Conservation (phyloP, 2,797 vertebrate species). For the Australoheros facetus region DNA sequence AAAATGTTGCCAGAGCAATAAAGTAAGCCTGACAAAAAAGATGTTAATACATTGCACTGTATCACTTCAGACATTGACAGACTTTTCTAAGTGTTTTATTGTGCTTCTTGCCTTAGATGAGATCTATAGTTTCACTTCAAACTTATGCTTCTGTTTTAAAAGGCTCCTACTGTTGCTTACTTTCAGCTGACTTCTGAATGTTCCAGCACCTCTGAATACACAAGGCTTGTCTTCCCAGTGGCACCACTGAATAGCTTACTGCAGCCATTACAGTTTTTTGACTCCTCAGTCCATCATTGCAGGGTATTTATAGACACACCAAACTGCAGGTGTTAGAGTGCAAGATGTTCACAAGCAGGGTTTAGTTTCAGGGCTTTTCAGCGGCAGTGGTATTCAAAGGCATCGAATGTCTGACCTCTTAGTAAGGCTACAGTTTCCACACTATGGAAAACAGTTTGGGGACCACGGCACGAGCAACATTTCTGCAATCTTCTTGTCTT, state of each 20-base stretch:
- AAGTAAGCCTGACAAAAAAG: not conserved
- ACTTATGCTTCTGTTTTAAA: not conserved
- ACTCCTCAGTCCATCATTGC: not conserved
- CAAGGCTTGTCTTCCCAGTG: not conserved
- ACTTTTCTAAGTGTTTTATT: not conserved
- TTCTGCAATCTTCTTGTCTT: too few species aligned
- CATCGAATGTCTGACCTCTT: constrained; percentile 37
- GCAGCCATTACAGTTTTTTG: not conserved
- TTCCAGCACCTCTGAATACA: not conserved
- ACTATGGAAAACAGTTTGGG: too few species aligned
- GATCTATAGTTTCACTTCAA: not conserved
- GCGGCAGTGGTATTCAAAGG: constrained; percentile 11
- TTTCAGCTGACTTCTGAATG: not conserved
- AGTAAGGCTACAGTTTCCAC: not conserved
- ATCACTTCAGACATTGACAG: not conserved
- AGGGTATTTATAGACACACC: not conserved
- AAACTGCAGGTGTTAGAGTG: not conserved
- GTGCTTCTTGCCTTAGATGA: not conserved
- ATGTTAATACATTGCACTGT: not conserved
- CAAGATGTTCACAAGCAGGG: not conserved
- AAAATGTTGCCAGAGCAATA: constrained; percentile 2
- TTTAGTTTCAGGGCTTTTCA: constrained; percentile 30
- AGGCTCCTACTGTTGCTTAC: not conserved
- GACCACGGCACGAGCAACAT: too few species aligned
- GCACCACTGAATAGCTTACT: not conserved